Conservation (phyloP, 1,140 invertebrate genomes). For the Branchinecta lynchi region DNA sequence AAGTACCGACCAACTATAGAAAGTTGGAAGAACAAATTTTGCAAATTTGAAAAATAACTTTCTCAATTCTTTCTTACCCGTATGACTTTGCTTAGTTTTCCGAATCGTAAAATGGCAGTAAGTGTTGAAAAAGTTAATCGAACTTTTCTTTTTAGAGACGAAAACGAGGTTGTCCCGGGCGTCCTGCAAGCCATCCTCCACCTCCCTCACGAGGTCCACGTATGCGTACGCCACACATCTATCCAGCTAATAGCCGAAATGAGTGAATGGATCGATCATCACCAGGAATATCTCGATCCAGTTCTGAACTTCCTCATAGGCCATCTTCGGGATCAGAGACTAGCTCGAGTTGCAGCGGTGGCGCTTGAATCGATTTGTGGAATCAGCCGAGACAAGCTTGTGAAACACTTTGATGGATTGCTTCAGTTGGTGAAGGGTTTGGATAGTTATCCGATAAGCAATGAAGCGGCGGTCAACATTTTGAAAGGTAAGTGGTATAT, state of each 20-base stretch:
- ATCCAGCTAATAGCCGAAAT: slow-evolving; percentile 78
- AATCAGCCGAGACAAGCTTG: slow-evolving; percentile 61
- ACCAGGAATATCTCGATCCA: slow-evolving; percentile 59
- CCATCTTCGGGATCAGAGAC: slow-evolving; percentile 51
- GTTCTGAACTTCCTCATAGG: slow-evolving; percentile 60
- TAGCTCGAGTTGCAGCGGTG: slow-evolving; percentile 58
- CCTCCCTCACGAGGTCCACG: slow-evolving; percentile 64
- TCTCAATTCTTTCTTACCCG: too few species aligned
- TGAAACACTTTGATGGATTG: slow-evolving; percentile 57
- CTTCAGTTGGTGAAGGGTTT: slow-evolving; percentile 59
- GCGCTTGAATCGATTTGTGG: slow-evolving; percentile 49
- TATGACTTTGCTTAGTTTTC: slow-evolving; percentile 9
- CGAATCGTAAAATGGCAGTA: not conserved
- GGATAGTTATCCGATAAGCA: slow-evolving; percentile 60
- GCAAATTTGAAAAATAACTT: too few species aligned
- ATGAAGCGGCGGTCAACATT: slow-evolving; percentile 62
- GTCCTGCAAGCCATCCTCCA: slow-evolving; percentile 78
- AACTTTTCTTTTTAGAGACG: slow-evolving; percentile 45
- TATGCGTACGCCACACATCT: slow-evolving; percentile 74
- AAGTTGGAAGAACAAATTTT: too few species aligned
- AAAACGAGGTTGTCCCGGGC: slow-evolving; percentile 79
- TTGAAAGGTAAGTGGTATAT: slow-evolving; percentile 46
- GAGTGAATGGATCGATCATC: slow-evolving; percentile 85
- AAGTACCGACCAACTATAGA: too few species aligned
- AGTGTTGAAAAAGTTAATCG: not conserved